Evolutionary conservation across 2,113 vertebrate species (phyloP).

Genomic region (Hippocampus abdominalis): DNA sequence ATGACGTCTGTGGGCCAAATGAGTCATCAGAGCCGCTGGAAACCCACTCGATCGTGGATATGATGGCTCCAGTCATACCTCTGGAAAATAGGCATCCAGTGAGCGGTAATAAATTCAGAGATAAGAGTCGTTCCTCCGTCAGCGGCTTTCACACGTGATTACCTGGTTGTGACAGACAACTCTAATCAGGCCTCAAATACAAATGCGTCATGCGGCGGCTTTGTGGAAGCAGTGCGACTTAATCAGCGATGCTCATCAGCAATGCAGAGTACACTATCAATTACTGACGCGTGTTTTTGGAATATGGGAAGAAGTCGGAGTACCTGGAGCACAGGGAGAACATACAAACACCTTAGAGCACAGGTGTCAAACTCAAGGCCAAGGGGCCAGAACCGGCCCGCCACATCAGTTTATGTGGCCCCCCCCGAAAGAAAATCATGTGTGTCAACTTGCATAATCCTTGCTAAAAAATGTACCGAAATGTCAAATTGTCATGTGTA

Average conservation of each 20-base stretch:
- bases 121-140: neutral
- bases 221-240: neutral
- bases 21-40: neutral
- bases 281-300: neutral
- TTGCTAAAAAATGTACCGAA: too few species aligned
- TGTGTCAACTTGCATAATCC: too few species aligned
- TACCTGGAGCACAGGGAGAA: neutral
- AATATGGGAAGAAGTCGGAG: too few species aligned
- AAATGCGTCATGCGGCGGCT: neutral
- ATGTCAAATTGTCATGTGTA: too few species aligned
- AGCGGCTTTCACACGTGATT: neutral
- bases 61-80: neutral
- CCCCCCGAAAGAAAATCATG: too few species aligned
- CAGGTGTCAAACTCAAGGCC: too few species aligned
- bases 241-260: neutral
- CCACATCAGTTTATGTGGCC: too few species aligned
- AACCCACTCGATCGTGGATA: neutral
- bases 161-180: neutral
- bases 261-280: neutral
- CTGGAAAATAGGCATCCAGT: neutral
- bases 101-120: constrained; percentile 3
- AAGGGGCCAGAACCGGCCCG: too few species aligned
- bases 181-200: constrained; percentile 4
- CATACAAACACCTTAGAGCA: neutral
- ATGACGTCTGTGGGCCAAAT: constrained; percentile 7